Evolutionary conservation across 92 coral and sea anemone species (phyloP), one percentile per base, ranked within the genome.

Genomic region (Siderastrea radians): DNA sequence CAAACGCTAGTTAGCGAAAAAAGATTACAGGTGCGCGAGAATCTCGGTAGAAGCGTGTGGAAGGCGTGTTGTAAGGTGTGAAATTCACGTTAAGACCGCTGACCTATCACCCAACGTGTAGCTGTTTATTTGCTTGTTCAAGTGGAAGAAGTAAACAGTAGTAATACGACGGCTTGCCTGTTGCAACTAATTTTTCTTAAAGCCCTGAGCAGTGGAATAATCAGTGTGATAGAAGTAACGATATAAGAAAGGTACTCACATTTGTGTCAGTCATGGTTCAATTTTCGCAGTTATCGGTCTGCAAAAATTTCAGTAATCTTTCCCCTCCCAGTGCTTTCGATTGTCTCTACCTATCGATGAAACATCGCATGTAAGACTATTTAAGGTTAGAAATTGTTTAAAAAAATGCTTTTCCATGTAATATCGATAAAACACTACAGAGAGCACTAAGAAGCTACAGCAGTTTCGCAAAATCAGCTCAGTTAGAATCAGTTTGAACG

Each of bases 1-100:
- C 5, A 11, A 6, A 78, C 48, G 59, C 72, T 49, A 10, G 8
- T 6, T 26, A 6, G 49, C 47, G 19, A 14, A 79, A 79, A 10
- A 45, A 17, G 13, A 51, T 78, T 17, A 61, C n/a, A 3, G 48
- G 63, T 79, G 72, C 72, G 83, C 62, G 83, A 63, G n/a, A 64
- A 55, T 15, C 16, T 45, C 45, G 70, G n/a, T 48, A 49, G 48
- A 47, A 62, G 14, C 83, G 83, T 78, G 83, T 63, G 3, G 48
- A 49, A 62, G 71, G 0, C 83, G 83, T 79, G 83, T 49, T 48
- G 13, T 43, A 15, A 17, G 83, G 72, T 79, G 83, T 60, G 46
- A 63, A 0, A 48, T 45, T 12, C 48, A 17, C 72, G 64, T 3
- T 46, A 4, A 63, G 12, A 79, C 83, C 83, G 83, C 83, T 79